Conservation (phyloP, 2,113 vertebrate genomes). For the Isurus oxyrinchus region DNA sequence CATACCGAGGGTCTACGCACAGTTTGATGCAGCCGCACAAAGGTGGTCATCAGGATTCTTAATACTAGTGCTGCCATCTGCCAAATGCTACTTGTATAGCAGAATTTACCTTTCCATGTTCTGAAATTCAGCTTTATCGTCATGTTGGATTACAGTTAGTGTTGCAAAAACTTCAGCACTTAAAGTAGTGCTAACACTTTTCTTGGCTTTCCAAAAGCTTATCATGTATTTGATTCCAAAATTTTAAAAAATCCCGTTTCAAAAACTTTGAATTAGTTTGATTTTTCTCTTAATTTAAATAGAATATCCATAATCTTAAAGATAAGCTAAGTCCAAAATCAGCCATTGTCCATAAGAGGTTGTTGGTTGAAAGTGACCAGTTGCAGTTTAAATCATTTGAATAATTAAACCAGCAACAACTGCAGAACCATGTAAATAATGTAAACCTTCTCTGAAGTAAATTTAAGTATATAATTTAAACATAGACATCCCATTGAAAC, state of each 20-base stretch:
- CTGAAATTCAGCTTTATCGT: constrained; percentile 20
- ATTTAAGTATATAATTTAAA: neutral
- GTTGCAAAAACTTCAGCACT: neutral
- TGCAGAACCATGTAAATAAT: neutral
- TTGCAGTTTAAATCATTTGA: neutral
- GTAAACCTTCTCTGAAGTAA: neutral
- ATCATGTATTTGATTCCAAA: neutral
- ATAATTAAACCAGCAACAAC: neutral
- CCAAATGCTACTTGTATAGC: neutral
- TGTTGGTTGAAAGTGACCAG: neutral
- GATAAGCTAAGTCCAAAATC: neutral
- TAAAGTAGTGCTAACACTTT: neutral
- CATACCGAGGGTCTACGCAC: too few relatives aligned
- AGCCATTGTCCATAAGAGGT: neutral
- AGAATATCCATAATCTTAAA: neutral
- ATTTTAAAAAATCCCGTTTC: neutral
- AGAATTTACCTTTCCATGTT: constrained; percentile 7
- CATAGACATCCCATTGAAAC: neutral
- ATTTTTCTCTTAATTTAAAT: neutral
- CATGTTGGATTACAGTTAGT: neutral
- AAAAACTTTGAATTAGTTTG: neutral
- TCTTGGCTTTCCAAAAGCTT: neutral
- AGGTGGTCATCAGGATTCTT: neutral
- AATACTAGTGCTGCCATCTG: constrained; percentile 36
- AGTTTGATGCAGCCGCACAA: too few relatives aligned